phyloP scores from a whole-genome alignment of 2,113 vertebrate species.

The Piprites chloris region DNA sequence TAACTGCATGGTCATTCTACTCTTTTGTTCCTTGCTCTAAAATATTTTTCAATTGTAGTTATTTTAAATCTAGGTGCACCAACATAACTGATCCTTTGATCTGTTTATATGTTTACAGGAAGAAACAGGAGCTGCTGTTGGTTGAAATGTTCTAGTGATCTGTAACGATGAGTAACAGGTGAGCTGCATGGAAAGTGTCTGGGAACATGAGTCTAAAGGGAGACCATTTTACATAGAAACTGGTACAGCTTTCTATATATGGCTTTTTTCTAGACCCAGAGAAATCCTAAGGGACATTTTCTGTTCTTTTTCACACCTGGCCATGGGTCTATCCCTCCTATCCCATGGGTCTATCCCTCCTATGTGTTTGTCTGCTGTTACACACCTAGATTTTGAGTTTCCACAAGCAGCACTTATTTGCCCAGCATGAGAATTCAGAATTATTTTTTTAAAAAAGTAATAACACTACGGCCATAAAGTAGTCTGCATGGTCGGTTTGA shows the following conservation, averaged over 20 bases:
- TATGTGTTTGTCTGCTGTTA: background rate
- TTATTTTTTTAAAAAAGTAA: fast-evolving
- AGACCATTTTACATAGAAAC: background rate
- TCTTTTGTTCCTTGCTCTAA: background rate
- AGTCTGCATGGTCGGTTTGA: background rate
- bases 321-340: background rate
- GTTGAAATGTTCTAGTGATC: background rate
- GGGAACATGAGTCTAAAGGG: background rate
- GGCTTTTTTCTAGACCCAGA: background rate
- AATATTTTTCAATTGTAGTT: background rate
- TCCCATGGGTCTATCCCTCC: background rate
- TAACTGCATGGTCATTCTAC: background rate
- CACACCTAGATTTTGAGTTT: background rate
- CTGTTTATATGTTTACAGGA: background rate
- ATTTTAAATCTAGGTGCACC: background rate
- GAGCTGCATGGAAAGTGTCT: background rate
- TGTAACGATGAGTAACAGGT: background rate
- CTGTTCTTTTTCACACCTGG: background rate
- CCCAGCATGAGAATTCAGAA: background rate
- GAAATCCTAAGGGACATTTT: background rate
- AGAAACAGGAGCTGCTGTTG: background rate
- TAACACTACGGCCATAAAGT: background rate
- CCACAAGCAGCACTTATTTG: background rate
- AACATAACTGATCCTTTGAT: background rate
- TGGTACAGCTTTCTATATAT: background rate